Evolutionary conservation across 2,797 vertebrate species (phyloP).

Genomic region (Tarsius wallacei): DNA sequence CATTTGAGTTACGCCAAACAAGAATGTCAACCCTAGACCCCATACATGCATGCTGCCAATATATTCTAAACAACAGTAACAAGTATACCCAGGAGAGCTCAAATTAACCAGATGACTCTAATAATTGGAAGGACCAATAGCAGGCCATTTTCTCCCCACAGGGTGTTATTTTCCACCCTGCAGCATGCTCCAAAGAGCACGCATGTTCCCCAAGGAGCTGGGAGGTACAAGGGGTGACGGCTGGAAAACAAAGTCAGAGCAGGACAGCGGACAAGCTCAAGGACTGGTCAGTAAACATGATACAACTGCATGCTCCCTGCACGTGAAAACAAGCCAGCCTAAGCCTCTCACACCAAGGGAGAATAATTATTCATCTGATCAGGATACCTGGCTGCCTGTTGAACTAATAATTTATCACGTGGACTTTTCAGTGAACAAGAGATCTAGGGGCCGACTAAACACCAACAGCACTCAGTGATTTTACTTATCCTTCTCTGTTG

Average conservation of each 20-base stretch:
- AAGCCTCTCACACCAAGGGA: background rate
- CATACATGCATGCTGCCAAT: background rate
- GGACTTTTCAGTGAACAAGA: slow-evolving; percentile 47
- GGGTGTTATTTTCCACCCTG: slow-evolving; percentile 68
- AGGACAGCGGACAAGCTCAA: slow-evolving; percentile 25
- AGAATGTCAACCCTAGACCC: background rate
- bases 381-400: slow-evolving; percentile 18
- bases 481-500: background rate
- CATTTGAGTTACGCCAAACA: background rate
- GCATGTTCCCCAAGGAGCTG: slow-evolving; percentile 43
- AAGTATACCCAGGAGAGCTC: slow-evolving; percentile 57
- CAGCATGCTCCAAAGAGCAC: slow-evolving; percentile 64
- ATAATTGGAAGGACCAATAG: slow-evolving; percentile 45
- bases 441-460: slow-evolving; percentile 22
- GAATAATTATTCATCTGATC: background rate
- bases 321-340: background rate
- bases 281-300: background rate
- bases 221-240: background rate
- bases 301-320: background rate
- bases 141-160: slow-evolving; percentile 54
- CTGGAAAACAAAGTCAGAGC: slow-evolving; percentile 54
- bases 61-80: slow-evolving; percentile 3
- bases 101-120: slow-evolving; percentile 57
- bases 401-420: slow-evolving; percentile 46
- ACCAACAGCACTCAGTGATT: slow-evolving; percentile 57